phyloP scores from a whole-genome alignment of 2,113 vertebrate species.

The Calonectris borealis region DNA sequence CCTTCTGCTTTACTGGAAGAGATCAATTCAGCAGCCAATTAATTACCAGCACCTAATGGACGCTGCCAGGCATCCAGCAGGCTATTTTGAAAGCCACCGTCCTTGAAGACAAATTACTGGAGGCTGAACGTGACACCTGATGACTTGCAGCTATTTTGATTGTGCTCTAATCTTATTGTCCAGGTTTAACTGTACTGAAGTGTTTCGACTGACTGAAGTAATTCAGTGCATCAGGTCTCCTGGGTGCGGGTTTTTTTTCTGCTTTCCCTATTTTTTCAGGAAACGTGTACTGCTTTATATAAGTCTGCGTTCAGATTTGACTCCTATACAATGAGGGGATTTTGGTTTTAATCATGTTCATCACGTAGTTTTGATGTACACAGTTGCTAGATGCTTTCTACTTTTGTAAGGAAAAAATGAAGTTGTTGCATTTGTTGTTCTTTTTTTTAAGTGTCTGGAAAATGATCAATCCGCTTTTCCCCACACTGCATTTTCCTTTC shows the following conservation, averaged over 20 bases:
- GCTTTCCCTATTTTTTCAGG: neutral
- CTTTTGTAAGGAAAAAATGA: neutral
- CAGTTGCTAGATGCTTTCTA: neutral
- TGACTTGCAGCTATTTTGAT: conserved; percentile 20
- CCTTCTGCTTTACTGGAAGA: conserved; percentile 25
- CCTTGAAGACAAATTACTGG: conserved; percentile 5
- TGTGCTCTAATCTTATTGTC: neutral
- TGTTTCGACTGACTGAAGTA: neutral
- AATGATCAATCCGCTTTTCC: neutral
- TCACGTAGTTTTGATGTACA: neutral
- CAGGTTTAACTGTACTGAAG: neutral
- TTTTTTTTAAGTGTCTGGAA: neutral
- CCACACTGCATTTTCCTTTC: neutral
- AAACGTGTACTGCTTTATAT: neutral
- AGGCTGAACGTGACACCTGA: neutral
- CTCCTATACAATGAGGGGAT: neutral
- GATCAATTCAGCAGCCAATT: conserved; percentile 48
- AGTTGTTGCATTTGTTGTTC: neutral
- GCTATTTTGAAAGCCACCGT: neutral
- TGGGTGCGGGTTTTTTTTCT: fast-evolving
- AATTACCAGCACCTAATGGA: neutral
- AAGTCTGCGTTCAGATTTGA: neutral
- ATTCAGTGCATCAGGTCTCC: neutral
- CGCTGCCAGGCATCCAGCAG: conserved; percentile 1
- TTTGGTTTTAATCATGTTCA: neutral